Percentiles rank a stretch among this genome's conserved stretches.
Conservation (phyloP, 2,888 invertebrate genomes). For the Erebia epiphron region DNA sequence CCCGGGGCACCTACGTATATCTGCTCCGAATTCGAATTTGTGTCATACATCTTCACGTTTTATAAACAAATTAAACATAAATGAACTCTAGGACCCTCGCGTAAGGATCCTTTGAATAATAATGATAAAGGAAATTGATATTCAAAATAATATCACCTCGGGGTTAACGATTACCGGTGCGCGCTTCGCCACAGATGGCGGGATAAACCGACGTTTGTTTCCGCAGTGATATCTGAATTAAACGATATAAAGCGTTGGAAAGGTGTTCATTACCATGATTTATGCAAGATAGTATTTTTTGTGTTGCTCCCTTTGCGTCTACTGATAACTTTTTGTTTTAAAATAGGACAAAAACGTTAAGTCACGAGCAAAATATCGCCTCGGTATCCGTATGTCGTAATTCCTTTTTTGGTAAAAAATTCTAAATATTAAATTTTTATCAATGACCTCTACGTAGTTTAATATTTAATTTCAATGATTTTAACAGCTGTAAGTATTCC, state of each 20-base stretch:
- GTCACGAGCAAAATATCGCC: neutral
- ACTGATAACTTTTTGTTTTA: slow-evolving; percentile 32
- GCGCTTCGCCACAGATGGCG: slow-evolving; percentile 80
- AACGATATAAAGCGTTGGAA: slow-evolving; percentile 80
- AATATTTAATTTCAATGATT: too few species aligned
- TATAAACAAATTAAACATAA: slow-evolving; percentile 61
- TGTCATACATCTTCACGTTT: slow-evolving; percentile 79
- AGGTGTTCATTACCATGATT: slow-evolving; percentile 83
- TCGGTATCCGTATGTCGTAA: slow-evolving; percentile 8
- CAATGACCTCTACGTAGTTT: too few species aligned
- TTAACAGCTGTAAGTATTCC: too few species aligned
- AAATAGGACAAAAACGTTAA: slow-evolving; percentile 1
- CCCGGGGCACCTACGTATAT: slow-evolving; percentile 70
- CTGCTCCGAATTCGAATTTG: slow-evolving; percentile 77
- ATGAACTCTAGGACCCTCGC: slow-evolving; percentile 70
- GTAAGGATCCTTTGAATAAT: slow-evolving; percentile 75
- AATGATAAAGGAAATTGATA: slow-evolving; percentile 78
- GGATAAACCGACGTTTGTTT: slow-evolving; percentile 83
- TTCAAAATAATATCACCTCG: slow-evolving; percentile 83
- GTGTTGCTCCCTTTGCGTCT: slow-evolving; percentile 39
- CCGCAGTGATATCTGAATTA: slow-evolving; percentile 84
- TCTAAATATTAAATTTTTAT: neutral
- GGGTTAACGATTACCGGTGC: slow-evolving; percentile 82
- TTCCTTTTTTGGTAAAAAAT: neutral
- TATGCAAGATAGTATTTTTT: slow-evolving; percentile 78